Evolutionary conservation across 2,113 vertebrate genomes (phyloP), one percentile per base, ranked within the genome.

Genomic region (Natator depressus): DNA sequence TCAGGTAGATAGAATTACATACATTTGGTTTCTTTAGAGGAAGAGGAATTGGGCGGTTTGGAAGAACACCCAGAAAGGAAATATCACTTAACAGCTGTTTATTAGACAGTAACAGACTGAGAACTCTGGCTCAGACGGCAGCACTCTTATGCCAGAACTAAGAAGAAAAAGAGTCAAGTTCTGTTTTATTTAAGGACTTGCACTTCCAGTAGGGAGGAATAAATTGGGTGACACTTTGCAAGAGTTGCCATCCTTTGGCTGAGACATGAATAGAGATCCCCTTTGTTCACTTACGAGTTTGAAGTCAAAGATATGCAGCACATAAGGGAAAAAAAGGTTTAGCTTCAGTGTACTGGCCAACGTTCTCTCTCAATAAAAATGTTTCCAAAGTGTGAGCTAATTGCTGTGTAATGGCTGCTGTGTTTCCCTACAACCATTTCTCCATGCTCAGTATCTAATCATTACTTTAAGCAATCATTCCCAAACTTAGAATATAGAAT

Each of bases 141-240:
- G 3, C 51, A 62, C 12, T 76, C 19, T 8, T 90, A 65, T 80
- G 42, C 75, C 47, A 82, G 75, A 49, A 57, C 29, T 85, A 59
- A 42, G 24, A 42, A 59, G 72, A 80, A 51, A 11, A 25, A 27
- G 62, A 76, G 12, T 91, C 89, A 46, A 80, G 38, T 25, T 53
- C 17, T 91, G 62, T 47, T 69, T 76, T 27, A 12, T 76, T 42
- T 76, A 10, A 24, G 29, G 84, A 4, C 65, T 14, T 82, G 51
- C 84, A 81, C 69, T 83, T 55, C 46, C 83, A 1, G 2, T 42
- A 19, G n/a, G 82, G 14, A 6, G 6, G 19, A 50, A 5, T 47
- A 25, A 50, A 12, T 2, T 84, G 84, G 42, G 2, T 80, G 3
- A 54, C 0, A 0, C 27, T n/a, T 54, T 42, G 20, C 4, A 22